Base-by-base conservation (phyloP, 2,888 invertebrate genomes). In the Mimas tiliae region DNA sequence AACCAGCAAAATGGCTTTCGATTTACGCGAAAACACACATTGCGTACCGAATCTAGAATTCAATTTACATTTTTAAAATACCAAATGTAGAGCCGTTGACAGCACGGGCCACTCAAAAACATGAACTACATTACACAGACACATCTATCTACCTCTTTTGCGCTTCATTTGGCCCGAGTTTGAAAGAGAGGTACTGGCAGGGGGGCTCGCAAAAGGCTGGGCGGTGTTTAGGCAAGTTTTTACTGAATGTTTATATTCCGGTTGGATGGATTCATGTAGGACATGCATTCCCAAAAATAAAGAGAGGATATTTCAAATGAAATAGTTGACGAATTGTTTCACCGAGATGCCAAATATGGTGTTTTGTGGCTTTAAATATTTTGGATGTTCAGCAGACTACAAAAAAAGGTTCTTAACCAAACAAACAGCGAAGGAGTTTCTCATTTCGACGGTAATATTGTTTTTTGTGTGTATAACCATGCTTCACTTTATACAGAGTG, bases 1-100 rank as follows among this genome's bases (percentile, higher is more conserved):
- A 11, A 16, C 1, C 4, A 50, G 47, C 9, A 58, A 19, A 65
- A 38, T 45, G 34, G 33, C 19, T 55, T 48, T 62, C 4, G 48
- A 38, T 19, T 65, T 50, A 48, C 14, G 19, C 14, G 21, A 55
- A 65, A 50, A 62, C 50, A 45, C 11, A 62, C 21, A 50, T 62
- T 14, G 33, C 48, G 21, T n/a, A 62, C n/a, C 38, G 50, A 65
- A 58, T 19, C 50, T 42, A 62, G 21, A n/a, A 71, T 73, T 74
- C 73, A 74, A 75, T 74, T 74, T 73, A 68, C 71, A 72, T 72
- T 75, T 75, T 75, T 47, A 11, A 69, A 73, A 73, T 71, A 69
- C 65, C 69, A 63, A 67, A 70, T 69, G 64, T 62, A 63, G 67
- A 65, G 65, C 65, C 62, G 65, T 65, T 68, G 69, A 65, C 68